A percentile compares a stretch with the other conserved stretches of the same genome.
Evolutionary conservation across 2,113 vertebrate genomes (phyloP).

Genomic region (Erythrocercus mccallii): DNA sequence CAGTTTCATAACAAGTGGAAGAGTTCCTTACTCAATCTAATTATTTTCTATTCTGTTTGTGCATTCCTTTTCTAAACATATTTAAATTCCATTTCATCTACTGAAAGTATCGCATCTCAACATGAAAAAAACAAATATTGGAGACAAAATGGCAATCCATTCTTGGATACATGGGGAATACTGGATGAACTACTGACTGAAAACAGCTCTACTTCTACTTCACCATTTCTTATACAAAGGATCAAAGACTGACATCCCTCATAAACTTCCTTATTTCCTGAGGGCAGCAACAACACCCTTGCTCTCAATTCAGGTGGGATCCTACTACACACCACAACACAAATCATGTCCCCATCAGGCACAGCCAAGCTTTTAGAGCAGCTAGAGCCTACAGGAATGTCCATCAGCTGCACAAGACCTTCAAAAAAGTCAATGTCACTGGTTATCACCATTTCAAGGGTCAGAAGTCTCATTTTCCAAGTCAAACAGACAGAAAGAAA

Average conservation of each 20-base stretch:
- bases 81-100: not conserved
- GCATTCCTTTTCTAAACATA: not conserved
- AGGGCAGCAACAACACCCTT: not conserved
- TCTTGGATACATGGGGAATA: not conserved
- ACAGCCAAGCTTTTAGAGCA: not conserved
- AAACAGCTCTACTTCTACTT: not conserved
- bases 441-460: not conserved
- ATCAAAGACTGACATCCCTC: not conserved
- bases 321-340: not conserved
- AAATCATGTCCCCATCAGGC: fast-evolving
- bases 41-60: not conserved
- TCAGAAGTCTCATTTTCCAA: not conserved
- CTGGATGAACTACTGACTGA: not conserved
- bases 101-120: not conserved
- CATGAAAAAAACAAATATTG: not conserved
- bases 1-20: not conserved
- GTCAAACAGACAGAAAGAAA: not conserved
- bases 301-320: not conserved
- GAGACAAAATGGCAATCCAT: not conserved
- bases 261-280: not conserved
- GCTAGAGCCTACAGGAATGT: not conserved
- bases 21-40: not conserved
- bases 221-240: not conserved
- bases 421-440: not conserved
- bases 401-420: not conserved